A percentile compares a stretch with the other conserved stretches of the same genome.
phyloP scores from a whole-genome alignment of 2,113 vertebrate genomes.

The cattle (Bos taurus) region DNA sequence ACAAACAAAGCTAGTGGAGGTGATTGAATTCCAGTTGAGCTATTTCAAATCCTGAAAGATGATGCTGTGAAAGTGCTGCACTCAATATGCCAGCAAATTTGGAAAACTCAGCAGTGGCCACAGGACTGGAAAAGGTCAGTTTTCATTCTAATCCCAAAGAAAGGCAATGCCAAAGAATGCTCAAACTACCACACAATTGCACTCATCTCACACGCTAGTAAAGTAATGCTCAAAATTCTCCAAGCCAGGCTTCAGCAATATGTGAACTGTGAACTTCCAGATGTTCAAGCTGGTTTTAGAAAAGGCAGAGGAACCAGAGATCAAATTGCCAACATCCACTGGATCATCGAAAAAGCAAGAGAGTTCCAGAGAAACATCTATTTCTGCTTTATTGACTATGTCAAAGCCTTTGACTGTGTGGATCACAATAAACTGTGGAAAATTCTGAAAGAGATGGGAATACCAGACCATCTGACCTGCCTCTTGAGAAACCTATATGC shows the following conservation, averaged over 20 bases:
- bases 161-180: too few relatives aligned
- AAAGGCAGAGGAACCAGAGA: neutral
- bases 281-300: neutral
- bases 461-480: neutral
- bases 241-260: neutral
- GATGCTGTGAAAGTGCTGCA: too few relatives aligned
- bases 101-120: too few relatives aligned
- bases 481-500: neutral
- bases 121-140: too few relatives aligned
- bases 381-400: neutral
- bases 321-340: neutral
- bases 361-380: neutral
- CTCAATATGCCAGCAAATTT: too few relatives aligned
- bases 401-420: neutral
- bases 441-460: neutral
- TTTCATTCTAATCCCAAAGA: too few relatives aligned
- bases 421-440: neutral
- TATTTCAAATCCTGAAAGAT: too few relatives aligned
- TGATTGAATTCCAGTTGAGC: too few relatives aligned
- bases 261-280: fast-evolving
- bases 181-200: too few relatives aligned
- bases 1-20: too few relatives aligned
- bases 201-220: too few relatives aligned
- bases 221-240: neutral
- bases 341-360: neutral